Conservation (phyloP, 2,888 invertebrate genomes). For the Hypsopygia costalis region DNA sequence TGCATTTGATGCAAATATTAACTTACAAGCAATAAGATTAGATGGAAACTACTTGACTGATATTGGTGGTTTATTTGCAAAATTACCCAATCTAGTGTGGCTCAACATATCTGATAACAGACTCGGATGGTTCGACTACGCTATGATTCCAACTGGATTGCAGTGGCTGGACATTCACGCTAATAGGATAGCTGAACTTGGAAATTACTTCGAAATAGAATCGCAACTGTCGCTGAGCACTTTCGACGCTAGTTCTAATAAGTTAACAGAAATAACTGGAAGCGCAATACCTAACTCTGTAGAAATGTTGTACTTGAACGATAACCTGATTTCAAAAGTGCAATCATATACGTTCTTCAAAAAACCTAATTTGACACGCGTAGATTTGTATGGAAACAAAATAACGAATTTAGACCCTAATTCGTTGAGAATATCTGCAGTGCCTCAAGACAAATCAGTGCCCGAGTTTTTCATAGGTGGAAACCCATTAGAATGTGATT, state of each 20-base stretch:
- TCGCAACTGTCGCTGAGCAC: constrained; percentile 88
- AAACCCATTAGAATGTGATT: constrained; percentile 93
- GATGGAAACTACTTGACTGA: constrained; percentile 91
- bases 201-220: constrained; percentile 92
- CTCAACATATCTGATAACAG: constrained; percentile 93
- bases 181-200: constrained; percentile 90
- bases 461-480: constrained; percentile 92
- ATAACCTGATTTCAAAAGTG: constrained; percentile 90
- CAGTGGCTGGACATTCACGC: constrained; percentile 93
- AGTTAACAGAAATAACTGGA: constrained; percentile 89
- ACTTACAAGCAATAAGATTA: constrained; percentile 89
- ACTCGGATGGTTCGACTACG: constrained; percentile 91
- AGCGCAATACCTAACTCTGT: constrained; percentile 92
- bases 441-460: constrained; percentile 85
- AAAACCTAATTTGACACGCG: constrained; percentile 90
- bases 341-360: constrained; percentile 93
- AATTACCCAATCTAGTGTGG: constrained; percentile 90
- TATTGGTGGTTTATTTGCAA: constrained; percentile 89
- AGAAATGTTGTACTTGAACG: constrained; percentile 88
- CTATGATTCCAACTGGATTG: constrained; percentile 90
- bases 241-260: constrained; percentile 91
- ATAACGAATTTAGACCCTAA: constrained; percentile 88
- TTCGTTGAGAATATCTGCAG: constrained; percentile 87
- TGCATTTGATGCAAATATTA: constrained; percentile 87
- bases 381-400: constrained; percentile 90